Percentiles rank a stretch among this genome's conserved stretches.
These are phyloP conservation scores for Stichodactyla helianthus DNA, from an alignment of 64 coral and sea anemone genomes.

Conservation along the genomic window DNA sequence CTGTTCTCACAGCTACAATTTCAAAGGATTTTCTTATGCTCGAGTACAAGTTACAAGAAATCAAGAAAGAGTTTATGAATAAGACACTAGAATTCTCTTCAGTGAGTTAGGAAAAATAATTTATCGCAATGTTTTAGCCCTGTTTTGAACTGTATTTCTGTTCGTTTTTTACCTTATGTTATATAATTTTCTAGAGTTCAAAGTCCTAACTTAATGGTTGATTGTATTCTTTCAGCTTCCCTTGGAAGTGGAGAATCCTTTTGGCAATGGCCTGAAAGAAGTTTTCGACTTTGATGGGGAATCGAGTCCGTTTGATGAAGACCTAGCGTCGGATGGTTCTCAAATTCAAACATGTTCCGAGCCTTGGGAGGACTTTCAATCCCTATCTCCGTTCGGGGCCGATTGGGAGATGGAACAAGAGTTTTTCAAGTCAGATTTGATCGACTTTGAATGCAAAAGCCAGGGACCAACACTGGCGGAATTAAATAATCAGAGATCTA, in stretches of 20 bases:
- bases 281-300: background rate
- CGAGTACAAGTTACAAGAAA: background rate
- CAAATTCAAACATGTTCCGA: background rate
- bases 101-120: slow-evolving; percentile 51
- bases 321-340: slow-evolving; percentile 9
- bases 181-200: slow-evolving; percentile 11
- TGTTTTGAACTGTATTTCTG: slow-evolving; percentile 2
- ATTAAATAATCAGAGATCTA: slow-evolving; percentile 79
- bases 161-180: background rate
- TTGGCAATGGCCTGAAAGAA: slow-evolving; percentile 33
- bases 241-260: slow-evolving; percentile 86
- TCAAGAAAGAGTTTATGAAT: slow-evolving; percentile 58
- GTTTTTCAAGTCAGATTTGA: slow-evolving; percentile 62
- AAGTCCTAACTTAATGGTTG: background rate
- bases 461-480: slow-evolving; percentile 93
- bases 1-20: background rate
- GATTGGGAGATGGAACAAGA: slow-evolving; percentile 88
- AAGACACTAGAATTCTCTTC: slow-evolving; percentile 68
- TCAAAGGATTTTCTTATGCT: background rate
- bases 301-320: background rate
- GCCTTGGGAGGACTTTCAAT: slow-evolving; percentile 48
- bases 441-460: slow-evolving; percentile 53
- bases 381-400: slow-evolving; percentile 52
- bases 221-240: slow-evolving; percentile 62
- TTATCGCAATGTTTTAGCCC: slow-evolving; percentile 19